Base-by-base conservation (phyloP, 2,888 invertebrate species). In the Dyspetes luteomarginatus region DNA sequence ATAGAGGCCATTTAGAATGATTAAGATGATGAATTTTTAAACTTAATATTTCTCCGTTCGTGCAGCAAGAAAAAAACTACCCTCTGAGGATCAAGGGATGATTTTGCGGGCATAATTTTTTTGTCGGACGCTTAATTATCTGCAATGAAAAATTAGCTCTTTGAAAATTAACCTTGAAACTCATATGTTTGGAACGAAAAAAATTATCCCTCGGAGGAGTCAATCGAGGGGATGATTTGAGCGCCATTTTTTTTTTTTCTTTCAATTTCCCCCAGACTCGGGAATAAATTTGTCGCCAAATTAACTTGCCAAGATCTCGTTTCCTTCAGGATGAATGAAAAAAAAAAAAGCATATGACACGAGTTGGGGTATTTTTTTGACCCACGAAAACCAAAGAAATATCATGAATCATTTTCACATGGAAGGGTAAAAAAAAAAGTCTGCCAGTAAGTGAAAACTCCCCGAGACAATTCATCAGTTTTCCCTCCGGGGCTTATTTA, bases 361-460 rank as follows among this genome's bases (percentile, higher is more conserved):
- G 50, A 62, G 52, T 52, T 26, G 24, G 28, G 2, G 15, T 2
- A 52, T 52, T 65, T 41, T 50, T 43, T 56, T 28, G n/a, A 30
- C 15, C 28, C 52, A 9, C 41, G 2, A 68, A 55, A 52, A 41
- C 36, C 4, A 55, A 22, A 4, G 43, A 28, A 69, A 43, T 22
- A n/a, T 56, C 4, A 58, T 43, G 36, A 69, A 56, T 56, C 56
- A 28, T 56, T 56, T 43, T 56, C 43, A n/a, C 28, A 22, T 58
- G 17, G 22, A 68, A n/a, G n/a, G n/a, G n/a, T n/a, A n/a, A n/a
- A n/a, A n/a, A n/a, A n/a, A n/a, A n/a, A 56, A 41, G 15, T 28
- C 4, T 9, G 3, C 12, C n/a, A n/a, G n/a, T 45, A 68, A 69
- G 28, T 4, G 9, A 28, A 19, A 43, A 28, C 56, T 45, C 45